Base-by-base conservation (phyloP, 2,113 vertebrate species). In the Furnarius figulus region DNA sequence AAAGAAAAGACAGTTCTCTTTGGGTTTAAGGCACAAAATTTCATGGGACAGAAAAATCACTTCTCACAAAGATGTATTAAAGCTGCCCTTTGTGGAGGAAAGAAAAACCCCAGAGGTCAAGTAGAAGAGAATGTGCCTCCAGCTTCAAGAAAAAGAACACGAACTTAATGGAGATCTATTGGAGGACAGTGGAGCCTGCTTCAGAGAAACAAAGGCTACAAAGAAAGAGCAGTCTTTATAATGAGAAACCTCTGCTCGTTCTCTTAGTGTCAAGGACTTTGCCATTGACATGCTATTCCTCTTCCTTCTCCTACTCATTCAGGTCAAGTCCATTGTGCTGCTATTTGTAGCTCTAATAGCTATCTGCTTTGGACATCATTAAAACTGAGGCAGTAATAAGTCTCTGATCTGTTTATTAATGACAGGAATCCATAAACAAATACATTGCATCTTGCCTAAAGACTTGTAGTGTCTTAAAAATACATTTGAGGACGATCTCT, bases 401-500 rank as follows among this genome's bases (percentile, higher is more conserved):
- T 83, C 79, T 87, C 40, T 17, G 86, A 96, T 97, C 75, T 74
- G 82, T 73, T 97, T 97, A 95, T 96, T 96, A 97, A 95, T 93
- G 71, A 87, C 80, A 94, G 55, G 75, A 97, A 95, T 97, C 91
- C 92, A 93, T 97, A 97, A 97, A 97, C 92, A 97, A 98, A 93
- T 87, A 89, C 52, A 46, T 42, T 91, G 76, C 53, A 27, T 87
- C 95, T 93, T 95, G 85, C 94, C 95, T n/a, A 35, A 46, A 97
- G 92, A 93, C 87, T 93, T 93, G 94, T 93, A 75, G 85, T 65
- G 62, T 39, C 93, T 95, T 95, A 90, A 95, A 91, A 96, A 63
- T 3, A 9, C 33, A 52, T 80, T 71, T 66, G 87, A 95, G 86
- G 90, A 97, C 72, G 52, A 87, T 85, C 95, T 91, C 93, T 88